Evolutionary conservation across 2,888 invertebrate genomes (phyloP).

Genomic region (Athalia circularis): DNA sequence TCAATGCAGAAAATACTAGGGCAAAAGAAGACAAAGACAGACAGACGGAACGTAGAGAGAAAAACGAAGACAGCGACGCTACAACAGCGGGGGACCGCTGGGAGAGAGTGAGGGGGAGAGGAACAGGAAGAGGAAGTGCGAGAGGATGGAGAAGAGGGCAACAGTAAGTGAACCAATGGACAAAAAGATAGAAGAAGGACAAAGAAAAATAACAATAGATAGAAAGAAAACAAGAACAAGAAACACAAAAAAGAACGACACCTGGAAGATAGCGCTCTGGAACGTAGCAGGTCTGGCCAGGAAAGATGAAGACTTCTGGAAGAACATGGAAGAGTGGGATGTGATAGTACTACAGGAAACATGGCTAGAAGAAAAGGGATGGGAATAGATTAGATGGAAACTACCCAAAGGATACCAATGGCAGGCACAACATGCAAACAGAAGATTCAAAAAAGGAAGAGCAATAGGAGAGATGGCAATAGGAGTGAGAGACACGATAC

Average conservation of each 20-base stretch:
- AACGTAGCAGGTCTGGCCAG: neutral
- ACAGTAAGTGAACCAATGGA: neutral
- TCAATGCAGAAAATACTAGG: no score
- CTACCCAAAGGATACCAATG: neutral
- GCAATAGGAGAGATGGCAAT: constrained; percentile 30
- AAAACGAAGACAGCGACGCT: no score
- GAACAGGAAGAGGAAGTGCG: neutral
- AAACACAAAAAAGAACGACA: neutral
- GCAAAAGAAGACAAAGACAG: no score
- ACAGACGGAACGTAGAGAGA: no score
- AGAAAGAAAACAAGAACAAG: neutral
- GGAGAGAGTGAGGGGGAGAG: no score
- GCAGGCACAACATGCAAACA: neutral
- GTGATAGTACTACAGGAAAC: neutral
- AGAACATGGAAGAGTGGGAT: neutral
- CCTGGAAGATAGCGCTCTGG: neutral
- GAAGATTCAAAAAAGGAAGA: constrained; percentile 20
- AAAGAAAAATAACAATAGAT: no score
- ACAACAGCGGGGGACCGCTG: no score
- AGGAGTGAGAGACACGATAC: constrained; percentile 36
- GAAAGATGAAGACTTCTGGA: constrained; percentile 6
- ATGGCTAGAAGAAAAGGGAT: constrained; percentile 4
- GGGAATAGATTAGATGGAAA: neutral
- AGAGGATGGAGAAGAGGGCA: neutral
- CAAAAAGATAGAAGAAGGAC: neutral